phyloP scores from a whole-genome alignment of 2,888 invertebrate genomes.

The Lordiphosa andalusiaca region DNA sequence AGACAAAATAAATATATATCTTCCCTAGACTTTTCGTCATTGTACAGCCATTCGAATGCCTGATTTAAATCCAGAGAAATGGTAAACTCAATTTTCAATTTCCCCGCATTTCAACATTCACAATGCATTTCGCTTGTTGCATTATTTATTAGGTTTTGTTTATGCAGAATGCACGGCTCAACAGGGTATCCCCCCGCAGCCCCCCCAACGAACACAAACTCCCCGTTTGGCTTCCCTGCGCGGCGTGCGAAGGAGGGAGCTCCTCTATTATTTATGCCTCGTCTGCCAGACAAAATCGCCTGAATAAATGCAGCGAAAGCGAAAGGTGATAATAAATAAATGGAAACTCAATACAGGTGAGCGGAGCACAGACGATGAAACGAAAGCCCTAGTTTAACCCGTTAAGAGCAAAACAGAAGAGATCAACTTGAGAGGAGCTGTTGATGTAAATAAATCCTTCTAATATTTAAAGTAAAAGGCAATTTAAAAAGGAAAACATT shows the following conservation, averaged over 20 bases:
- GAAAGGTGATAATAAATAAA: slow-evolving; percentile 37
- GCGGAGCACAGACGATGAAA: slow-evolving; percentile 9
- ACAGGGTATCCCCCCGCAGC: too few relatives aligned
- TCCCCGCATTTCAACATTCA: slow-evolving; percentile 11
- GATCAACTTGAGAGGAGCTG: too few relatives aligned
- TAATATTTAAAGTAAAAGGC: not conserved
- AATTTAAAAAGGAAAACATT: too few relatives aligned
- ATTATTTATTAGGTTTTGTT: slow-evolving; percentile 60
- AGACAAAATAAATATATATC: slow-evolving; percentile 16
- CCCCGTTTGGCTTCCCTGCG: too few relatives aligned
- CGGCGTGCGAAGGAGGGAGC: not conserved
- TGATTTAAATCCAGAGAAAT: too few relatives aligned
- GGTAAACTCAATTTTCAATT: not conserved
- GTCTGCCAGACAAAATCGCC: slow-evolving; percentile 33
- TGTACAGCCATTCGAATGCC: too few relatives aligned
- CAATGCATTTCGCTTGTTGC: slow-evolving; percentile 48
- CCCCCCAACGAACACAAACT: too few relatives aligned
- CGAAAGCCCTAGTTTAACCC: slow-evolving; percentile 16
- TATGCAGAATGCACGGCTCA: too few relatives aligned
- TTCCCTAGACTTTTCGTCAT: too few relatives aligned
- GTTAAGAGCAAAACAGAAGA: slow-evolving; percentile 4
- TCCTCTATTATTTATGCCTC: slow-evolving; percentile 50
- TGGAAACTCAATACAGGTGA: slow-evolving; percentile 21
- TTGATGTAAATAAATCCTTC: not conserved
- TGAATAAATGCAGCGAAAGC: slow-evolving; percentile 33